Conservation (phyloP, 2,797 vertebrate genomes). For the Echeneis naucrates region DNA sequence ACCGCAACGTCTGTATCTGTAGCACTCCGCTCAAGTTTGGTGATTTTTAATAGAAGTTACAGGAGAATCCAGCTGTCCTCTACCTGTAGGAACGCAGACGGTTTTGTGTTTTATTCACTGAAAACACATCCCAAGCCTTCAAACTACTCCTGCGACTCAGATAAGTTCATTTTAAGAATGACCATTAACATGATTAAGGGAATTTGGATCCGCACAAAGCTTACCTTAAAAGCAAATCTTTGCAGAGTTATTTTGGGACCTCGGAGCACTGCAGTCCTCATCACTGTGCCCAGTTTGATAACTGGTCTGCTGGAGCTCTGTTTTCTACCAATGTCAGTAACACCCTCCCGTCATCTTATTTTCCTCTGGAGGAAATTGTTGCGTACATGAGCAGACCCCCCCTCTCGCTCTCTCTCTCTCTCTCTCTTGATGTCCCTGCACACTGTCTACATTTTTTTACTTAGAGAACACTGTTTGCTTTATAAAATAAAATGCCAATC, state of each 20-base stretch:
- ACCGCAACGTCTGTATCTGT: background rate
- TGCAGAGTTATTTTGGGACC: background rate
- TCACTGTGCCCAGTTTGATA: constrained; percentile 30
- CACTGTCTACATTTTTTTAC: background rate
- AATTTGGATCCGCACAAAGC: background rate
- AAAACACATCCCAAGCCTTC: background rate
- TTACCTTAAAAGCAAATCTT: constrained; percentile 35
- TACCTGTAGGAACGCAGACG: constrained; percentile 28
- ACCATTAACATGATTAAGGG: background rate
- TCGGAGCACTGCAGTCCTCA: constrained; percentile 10
- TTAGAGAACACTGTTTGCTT: background rate
- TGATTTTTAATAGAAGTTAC: background rate
- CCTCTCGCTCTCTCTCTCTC: constrained; percentile 11
- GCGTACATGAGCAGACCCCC: constrained; percentile 26
- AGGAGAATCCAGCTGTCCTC: constrained; percentile 3
- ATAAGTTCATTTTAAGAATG: background rate
- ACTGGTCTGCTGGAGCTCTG: constrained; percentile 35
- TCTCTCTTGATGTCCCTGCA: background rate
- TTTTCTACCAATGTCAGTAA: constrained; percentile 21
- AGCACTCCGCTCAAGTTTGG: background rate
- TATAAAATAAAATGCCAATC: constrained; percentile 9
- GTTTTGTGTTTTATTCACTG: background rate
- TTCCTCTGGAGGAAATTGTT: constrained; percentile 39
- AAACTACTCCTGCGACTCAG: background rate
- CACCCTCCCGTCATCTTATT: constrained; percentile 43